A percentile compares a stretch with the other conserved stretches of the same genome.
Conservation (phyloP, 2,888 invertebrate species). For the Oscheius sp. region DNA sequence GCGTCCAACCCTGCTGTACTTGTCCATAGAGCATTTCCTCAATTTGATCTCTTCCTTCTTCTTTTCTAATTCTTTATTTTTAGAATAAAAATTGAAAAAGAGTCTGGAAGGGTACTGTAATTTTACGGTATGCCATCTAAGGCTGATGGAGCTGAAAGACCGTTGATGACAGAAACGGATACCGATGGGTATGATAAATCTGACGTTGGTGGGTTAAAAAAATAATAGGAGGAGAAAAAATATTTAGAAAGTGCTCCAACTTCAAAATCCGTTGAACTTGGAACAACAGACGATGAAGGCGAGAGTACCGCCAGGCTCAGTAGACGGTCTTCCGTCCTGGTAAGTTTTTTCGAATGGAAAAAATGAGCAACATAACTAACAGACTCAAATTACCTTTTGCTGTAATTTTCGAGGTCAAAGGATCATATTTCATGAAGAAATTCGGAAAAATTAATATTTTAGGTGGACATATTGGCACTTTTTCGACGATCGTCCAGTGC, state of each 20-base stretch:
- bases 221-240: background rate
- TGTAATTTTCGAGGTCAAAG: too few species aligned
- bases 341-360: constrained; percentile 25
- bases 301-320: constrained; percentile 53
- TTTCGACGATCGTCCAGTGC: constrained; percentile 70
- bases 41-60: background rate
- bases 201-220: background rate
- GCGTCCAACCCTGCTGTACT: constrained; percentile 6
- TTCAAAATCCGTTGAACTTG: constrained; percentile 46
- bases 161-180: constrained; percentile 35
- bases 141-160: constrained; percentile 28
- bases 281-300: constrained; percentile 56
- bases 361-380: background rate
- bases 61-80: background rate
- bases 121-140: constrained; percentile 26
- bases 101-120: constrained; percentile 17
- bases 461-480: constrained; percentile 70
- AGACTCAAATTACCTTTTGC: background rate
- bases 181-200: constrained; percentile 23
- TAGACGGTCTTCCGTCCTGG: constrained; percentile 57
- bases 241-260: constrained; percentile 50
- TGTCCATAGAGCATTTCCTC: background rate
- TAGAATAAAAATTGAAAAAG: background rate
- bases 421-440: too few species aligned
- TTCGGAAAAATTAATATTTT: constrained; percentile 30